Base-by-base conservation (phyloP, 2,113 vertebrate species). In the Dendropsophus ebraccatus region DNA sequence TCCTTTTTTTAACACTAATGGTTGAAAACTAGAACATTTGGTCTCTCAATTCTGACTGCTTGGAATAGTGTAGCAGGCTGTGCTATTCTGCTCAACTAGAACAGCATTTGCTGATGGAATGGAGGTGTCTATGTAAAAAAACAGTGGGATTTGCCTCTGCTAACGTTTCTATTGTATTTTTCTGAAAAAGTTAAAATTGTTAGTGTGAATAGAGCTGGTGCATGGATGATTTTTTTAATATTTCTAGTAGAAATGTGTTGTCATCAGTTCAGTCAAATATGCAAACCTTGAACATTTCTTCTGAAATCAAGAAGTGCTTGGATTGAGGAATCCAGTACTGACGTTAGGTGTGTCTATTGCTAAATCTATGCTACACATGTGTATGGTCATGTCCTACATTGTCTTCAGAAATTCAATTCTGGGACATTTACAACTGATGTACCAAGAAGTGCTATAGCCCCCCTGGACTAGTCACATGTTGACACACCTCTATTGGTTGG, bases 371-470 rank as follows among this genome's bases (percentile, higher is more conserved):
- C 35, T 69, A 19, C 65, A 69, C 65, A 69, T 69, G 30, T 69
- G 25, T 69, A 35, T 35, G 17, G 32, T 21, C 30, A 35, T 9
- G 65, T 69, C 32, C 32, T 37, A 21, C 10, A 69, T 19, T 6
- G 60, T 28, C 32, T 35, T 69, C 30, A 69, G 65, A 35, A 69
- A 69, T 69, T 70, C 35, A 23, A 70, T 3, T 70, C 9, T 23
- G 10, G 32, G 35, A 70, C 19, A 70, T 70, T 70, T 70, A 70
- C 67, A 67, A 67, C 62, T 70, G 67, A 70, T 70, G 32, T 70
- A 37, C 30, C 67, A 70, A 37, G 25, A 37, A 37, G 32, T 37
- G 67, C 4, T 32, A 16, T 70, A 23, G 67, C 35, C 30, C 30
- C n/a, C 65, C 35, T 11, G 9, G 35, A 70, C 11, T 28, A 69